Conservation (phyloP, 92 coral and sea anemone genomes). For the Siderastrea siderea region DNA sequence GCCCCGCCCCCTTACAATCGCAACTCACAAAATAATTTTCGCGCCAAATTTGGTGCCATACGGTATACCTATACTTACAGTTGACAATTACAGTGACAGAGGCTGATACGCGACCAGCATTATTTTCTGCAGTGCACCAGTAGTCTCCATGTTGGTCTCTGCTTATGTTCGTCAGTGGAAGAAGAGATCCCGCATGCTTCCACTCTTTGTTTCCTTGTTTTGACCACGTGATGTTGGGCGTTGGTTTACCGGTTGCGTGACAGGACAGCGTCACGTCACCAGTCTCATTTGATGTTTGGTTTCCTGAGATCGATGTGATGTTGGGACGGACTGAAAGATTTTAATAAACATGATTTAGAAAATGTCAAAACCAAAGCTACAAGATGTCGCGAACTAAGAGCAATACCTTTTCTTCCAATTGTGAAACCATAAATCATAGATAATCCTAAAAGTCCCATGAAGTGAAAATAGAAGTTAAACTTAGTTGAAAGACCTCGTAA, state of each 20-base stretch:
- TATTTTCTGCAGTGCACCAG: constrained; percentile 40
- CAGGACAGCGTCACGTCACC: constrained; percentile 38
- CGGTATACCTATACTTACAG: constrained; percentile 31
- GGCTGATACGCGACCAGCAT: constrained; percentile 9
- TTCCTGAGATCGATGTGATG: constrained; percentile 10
- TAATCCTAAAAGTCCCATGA: too few relatives aligned
- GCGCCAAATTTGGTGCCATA: too few relatives aligned
- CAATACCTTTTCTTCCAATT: not conserved
- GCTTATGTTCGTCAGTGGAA: constrained; percentile 24
- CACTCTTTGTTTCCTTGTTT: constrained; percentile 2
- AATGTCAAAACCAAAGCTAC: not conserved
- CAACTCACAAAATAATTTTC: too few relatives aligned
- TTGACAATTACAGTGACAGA: constrained; percentile 25
- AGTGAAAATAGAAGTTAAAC: too few relatives aligned
- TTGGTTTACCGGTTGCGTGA: constrained; percentile 57
- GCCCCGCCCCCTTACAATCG: not conserved
- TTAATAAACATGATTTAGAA: not conserved
- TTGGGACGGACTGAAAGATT: not conserved
- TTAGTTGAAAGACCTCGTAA: too few relatives aligned
- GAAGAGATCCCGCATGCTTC: constrained; percentile 6
- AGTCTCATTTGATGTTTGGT: constrained; percentile 41
- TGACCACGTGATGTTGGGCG: constrained; percentile 38
- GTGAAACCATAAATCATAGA: too few relatives aligned
- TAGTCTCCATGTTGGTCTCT: constrained; percentile 17
- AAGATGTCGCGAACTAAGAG: not conserved